Evolutionary conservation across 2,113 vertebrate genomes (phyloP).

Genomic region (Sitta europaea): DNA sequence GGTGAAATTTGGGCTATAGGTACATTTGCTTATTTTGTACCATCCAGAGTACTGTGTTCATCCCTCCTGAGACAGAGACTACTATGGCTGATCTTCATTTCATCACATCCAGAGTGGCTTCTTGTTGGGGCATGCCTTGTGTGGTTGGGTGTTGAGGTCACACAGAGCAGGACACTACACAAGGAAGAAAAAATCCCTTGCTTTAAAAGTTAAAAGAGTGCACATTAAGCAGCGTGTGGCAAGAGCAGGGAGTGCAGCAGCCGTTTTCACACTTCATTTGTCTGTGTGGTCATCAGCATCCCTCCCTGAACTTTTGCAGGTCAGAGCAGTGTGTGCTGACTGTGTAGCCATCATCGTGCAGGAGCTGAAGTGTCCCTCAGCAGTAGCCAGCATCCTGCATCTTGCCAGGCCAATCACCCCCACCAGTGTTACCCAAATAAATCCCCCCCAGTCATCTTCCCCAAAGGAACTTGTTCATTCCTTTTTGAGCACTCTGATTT

Average conservation of each 20-base stretch:
- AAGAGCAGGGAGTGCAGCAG: background rate
- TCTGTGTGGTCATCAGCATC: background rate
- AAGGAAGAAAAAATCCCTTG: background rate
- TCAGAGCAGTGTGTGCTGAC: background rate
- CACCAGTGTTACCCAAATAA: background rate
- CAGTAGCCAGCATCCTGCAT: background rate
- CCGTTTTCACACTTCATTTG: background rate
- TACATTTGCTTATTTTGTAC: background rate
- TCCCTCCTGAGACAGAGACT: background rate
- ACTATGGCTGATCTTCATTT: background rate
- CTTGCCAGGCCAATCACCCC: background rate
- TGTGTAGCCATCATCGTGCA: rapidly evolving
- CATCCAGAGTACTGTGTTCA: background rate
- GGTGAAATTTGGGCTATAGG: background rate
- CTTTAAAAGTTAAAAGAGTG: background rate
- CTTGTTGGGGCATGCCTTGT: background rate
- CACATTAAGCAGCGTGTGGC: background rate
- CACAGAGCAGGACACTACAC: background rate
- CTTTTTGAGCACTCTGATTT: background rate
- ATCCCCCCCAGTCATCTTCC: background rate
- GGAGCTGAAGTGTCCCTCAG: background rate
- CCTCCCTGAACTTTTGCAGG: background rate
- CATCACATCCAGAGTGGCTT: background rate
- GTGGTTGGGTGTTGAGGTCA: background rate
- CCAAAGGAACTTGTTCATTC: background rate